phyloP scores from a whole-genome alignment of 2,888 invertebrate genomes.

The Chrysodeixis includens region DNA sequence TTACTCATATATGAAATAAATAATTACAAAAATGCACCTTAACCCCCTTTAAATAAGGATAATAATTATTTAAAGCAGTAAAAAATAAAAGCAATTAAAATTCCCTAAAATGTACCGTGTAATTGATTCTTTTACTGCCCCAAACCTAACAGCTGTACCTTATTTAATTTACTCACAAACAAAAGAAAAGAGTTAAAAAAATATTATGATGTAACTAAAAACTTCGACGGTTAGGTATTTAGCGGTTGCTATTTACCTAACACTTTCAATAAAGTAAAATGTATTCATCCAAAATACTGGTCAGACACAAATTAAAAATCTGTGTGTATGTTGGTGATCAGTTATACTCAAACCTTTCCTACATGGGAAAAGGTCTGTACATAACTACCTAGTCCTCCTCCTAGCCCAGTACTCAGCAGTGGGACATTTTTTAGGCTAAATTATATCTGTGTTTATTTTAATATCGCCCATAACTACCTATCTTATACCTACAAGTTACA shows the following conservation, averaged over 20 bases:
- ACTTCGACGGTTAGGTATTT: slow-evolving; percentile 10
- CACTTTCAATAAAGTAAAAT: too few relatives aligned
- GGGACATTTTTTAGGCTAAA: too few relatives aligned
- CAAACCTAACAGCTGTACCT: slow-evolving; percentile 65
- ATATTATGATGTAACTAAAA: not conserved
- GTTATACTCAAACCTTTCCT: too few relatives aligned
- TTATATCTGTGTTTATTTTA: too few relatives aligned
- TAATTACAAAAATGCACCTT: not conserved
- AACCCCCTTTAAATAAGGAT: not conserved
- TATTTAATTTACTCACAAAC: slow-evolving; percentile 72
- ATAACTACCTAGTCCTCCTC: too few relatives aligned
- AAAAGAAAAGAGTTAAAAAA: slow-evolving; percentile 39
- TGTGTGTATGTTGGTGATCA: too few relatives aligned
- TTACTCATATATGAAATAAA: not conserved
- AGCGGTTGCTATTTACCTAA: slow-evolving; percentile 18
- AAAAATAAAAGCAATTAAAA: slow-evolving; percentile 24
- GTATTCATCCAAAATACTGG: too few relatives aligned
- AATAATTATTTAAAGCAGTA: not conserved
- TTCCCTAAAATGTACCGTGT: not conserved
- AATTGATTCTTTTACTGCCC: slow-evolving; percentile 41
- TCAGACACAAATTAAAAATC: too few relatives aligned
- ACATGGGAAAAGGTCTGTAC: too few relatives aligned
- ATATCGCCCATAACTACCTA: too few relatives aligned
- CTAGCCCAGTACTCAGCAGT: too few relatives aligned
- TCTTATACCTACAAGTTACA: too few relatives aligned